A percentile compares a stretch with the other conserved stretches of the same genome.
Conservation (phyloP, 1,140 invertebrate genomes). For the Aethina tumida region DNA sequence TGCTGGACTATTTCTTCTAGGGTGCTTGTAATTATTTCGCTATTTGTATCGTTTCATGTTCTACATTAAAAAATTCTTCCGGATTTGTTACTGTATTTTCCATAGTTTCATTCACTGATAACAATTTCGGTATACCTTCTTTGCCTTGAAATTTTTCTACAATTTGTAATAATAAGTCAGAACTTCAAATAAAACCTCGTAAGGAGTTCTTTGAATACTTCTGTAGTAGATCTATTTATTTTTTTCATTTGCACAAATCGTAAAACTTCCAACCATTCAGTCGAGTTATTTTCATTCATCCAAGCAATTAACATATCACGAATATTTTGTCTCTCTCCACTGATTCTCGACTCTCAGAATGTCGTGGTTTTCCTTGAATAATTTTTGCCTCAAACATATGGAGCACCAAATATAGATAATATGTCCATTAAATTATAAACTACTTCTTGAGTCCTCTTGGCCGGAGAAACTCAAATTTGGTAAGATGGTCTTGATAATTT, state of each 20-base stretch:
- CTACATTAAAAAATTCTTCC: not conserved
- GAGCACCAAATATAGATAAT: too few relatives aligned
- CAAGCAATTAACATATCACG: conserved; percentile 31
- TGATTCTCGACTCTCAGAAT: conserved; percentile 23
- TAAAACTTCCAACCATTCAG: conserved; percentile 30
- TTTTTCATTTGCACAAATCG: conserved; percentile 30
- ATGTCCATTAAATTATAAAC: too few relatives aligned
- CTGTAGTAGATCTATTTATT: conserved; percentile 19
- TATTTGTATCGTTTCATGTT: too few relatives aligned
- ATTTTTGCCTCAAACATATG: conserved; percentile 37
- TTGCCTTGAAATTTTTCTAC: conserved; percentile 2
- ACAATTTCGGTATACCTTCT: conserved; percentile 2
- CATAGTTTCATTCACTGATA: not conserved
- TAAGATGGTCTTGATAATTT: too few relatives aligned
- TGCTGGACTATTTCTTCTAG: too few relatives aligned
- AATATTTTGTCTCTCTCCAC: conserved; percentile 31
- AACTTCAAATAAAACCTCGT: conserved; percentile 5
- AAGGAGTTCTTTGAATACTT: conserved; percentile 5
- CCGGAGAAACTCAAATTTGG: too few relatives aligned
- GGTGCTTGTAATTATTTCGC: too few relatives aligned
- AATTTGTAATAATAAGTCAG: conserved; percentile 4
- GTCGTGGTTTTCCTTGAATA: conserved; percentile 31
- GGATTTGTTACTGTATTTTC: not conserved
- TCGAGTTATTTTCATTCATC: conserved; percentile 26
- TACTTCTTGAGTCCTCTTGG: too few relatives aligned